Evolutionary conservation across 2,888 invertebrate species (phyloP).

Genomic region (Morinoia aosen): DNA sequence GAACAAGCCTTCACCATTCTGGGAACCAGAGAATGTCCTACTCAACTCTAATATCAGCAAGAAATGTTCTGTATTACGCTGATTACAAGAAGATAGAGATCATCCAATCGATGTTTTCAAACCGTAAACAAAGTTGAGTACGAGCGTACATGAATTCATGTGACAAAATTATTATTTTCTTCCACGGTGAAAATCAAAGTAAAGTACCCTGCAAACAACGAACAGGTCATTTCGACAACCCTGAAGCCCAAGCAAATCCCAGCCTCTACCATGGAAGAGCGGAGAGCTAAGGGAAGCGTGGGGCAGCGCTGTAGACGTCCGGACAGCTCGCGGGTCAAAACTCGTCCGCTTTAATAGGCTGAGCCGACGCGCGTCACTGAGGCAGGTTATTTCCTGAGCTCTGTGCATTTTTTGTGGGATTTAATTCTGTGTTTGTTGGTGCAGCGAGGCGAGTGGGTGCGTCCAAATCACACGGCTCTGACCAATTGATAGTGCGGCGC

Average conservation of each 20-base stretch:
- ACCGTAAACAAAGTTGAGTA: too few species aligned
- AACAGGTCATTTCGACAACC: neutral
- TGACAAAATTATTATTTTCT: neutral
- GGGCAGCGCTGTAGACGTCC: neutral
- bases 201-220: neutral
- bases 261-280: neutral
- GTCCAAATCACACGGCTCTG: conserved; percentile 46
- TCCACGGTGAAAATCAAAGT: neutral
- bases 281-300: neutral
- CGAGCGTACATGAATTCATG: too few species aligned
- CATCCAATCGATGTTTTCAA: too few species aligned
- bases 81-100: too few species aligned
- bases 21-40: too few species aligned
- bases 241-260: neutral
- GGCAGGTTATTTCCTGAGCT: conserved; percentile 29
- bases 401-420: conserved; percentile 26
- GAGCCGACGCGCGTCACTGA: conserved; percentile 50
- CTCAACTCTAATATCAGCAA: too few species aligned
- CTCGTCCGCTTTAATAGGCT: conserved; percentile 36
- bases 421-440: conserved; percentile 52
- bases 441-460: conserved; percentile 50
- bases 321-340: conserved; percentile 13
- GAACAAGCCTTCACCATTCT: too few species aligned
- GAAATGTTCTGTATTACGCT: too few species aligned
- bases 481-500: conserved; percentile 24